Evolutionary conservation across 2,888 invertebrate species (phyloP).

Genomic region (Melanostoma mellinum): DNA sequence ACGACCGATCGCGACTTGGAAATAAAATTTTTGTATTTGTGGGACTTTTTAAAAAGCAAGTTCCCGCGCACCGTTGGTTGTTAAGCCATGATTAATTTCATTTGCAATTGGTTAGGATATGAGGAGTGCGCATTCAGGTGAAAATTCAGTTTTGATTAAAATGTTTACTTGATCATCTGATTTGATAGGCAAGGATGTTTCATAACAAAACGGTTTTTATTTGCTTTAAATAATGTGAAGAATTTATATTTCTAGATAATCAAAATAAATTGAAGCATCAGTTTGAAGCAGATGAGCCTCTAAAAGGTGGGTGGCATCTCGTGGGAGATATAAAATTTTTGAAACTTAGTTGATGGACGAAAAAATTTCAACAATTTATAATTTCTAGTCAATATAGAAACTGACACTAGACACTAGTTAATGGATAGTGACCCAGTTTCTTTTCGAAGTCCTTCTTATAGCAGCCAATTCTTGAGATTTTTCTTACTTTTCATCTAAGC

Average conservation of each 20-base stretch:
- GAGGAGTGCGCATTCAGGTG: constrained; percentile 59
- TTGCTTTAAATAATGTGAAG: neutral
- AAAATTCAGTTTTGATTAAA: constrained; percentile 66
- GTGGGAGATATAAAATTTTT: too few species aligned
- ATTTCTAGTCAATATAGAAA: too few species aligned
- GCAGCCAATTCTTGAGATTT: too few species aligned
- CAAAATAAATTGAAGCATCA: neutral
- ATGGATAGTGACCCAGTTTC: too few species aligned
- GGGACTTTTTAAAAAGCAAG: constrained; percentile 48
- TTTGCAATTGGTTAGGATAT: constrained; percentile 65
- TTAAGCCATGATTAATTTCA: constrained; percentile 70
- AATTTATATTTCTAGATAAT: neutral
- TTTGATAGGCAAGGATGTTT: constrained; percentile 5
- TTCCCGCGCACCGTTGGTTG: constrained; percentile 60
- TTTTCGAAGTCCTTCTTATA: too few species aligned
- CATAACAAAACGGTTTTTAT: neutral
- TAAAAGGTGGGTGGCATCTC: too few species aligned
- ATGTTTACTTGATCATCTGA: constrained; percentile 41
- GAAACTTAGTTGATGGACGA: too few species aligned
- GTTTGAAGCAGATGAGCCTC: too few species aligned
- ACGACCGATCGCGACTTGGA: constrained; percentile 32
- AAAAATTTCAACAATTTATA: too few species aligned
- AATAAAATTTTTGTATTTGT: constrained; percentile 61
- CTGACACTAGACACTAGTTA: too few species aligned
- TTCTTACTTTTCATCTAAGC: too few species aligned